Conservation (phyloP, 2,888 invertebrate species). For the Diarsia mendica region DNA sequence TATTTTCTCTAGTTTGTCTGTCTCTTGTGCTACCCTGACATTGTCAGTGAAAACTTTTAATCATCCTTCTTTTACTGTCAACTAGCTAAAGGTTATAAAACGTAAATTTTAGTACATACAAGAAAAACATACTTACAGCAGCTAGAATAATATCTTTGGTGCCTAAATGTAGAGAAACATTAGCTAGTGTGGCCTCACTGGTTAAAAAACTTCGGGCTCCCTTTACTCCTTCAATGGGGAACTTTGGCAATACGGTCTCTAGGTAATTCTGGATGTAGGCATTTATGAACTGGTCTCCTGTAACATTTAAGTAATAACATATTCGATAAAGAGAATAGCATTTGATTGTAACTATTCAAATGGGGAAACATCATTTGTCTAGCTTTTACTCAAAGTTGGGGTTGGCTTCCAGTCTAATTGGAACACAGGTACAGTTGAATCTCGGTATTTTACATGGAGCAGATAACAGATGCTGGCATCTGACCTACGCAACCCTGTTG, state of each 20-base stretch:
- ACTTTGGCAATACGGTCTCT: constrained; percentile 92
- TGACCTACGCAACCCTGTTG: not conserved
- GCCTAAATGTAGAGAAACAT: constrained; percentile 94
- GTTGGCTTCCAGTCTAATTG: not conserved
- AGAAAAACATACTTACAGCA: constrained; percentile 89
- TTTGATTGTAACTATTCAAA: too few relatives aligned
- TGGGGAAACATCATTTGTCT: too few relatives aligned
- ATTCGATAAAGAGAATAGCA: too few relatives aligned
- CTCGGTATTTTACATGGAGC: not conserved
- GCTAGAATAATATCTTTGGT: constrained; percentile 95
- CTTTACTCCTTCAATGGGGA: constrained; percentile 94
- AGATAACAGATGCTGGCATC: not conserved
- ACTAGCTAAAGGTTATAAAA: not conserved
- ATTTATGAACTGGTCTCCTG: constrained; percentile 91
- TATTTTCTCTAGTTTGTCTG: not conserved
- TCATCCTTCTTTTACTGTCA: not conserved
- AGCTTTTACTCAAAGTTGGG: not conserved
- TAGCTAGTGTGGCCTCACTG: constrained; percentile 92
- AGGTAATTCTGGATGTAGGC: constrained; percentile 93
- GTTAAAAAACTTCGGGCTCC: constrained; percentile 92
- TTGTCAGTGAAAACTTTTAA: not conserved
- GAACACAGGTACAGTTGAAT: not conserved
- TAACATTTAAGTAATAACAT: constrained; percentile 43
- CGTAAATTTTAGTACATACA: not conserved
- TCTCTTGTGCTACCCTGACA: not conserved